Conservation (phyloP, 2,797 vertebrate genomes). For the Chelon auratus region DNA sequence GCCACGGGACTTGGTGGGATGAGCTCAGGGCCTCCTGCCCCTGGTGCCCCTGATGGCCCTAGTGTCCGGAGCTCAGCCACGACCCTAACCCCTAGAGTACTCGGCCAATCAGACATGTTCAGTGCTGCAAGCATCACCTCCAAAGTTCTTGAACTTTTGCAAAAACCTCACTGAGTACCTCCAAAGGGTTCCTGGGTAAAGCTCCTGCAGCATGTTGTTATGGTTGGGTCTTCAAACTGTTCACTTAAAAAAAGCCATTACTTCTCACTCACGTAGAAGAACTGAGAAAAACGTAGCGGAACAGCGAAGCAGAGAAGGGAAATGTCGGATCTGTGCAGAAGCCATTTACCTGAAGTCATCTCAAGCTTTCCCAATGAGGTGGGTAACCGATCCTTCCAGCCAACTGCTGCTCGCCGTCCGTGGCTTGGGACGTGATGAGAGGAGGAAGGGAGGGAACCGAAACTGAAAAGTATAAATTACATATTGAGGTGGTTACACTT, state of each 20-base stretch:
- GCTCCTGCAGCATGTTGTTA: not conserved
- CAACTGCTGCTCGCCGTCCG: constrained; percentile 41
- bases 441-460: constrained; percentile 24
- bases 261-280: constrained; percentile 3
- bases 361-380: constrained; percentile 41
- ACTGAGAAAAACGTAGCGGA: constrained; percentile 12
- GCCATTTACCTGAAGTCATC: constrained; percentile 59
- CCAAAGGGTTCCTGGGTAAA: too few species aligned
- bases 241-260: constrained; percentile 45
- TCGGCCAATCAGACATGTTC: too few species aligned
- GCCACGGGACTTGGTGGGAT: too few species aligned
- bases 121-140: too few species aligned
- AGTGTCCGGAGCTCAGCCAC: too few species aligned
- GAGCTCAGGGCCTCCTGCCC: too few species aligned
- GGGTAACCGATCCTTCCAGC: constrained; percentile 40
- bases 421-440: constrained; percentile 44
- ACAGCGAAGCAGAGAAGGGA: not conserved
- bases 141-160: too few species aligned
- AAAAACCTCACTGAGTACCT: too few species aligned
- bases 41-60: too few species aligned
- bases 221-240: not conserved
- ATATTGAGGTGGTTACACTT: constrained; percentile 36
- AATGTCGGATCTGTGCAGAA: constrained; percentile 37
- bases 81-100: too few species aligned
- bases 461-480: constrained; percentile 11